A percentile compares a stretch with the other conserved stretches of the same genome.
Conservation (phyloP, 2,797 vertebrate species). For the Coracias cyanogaster region DNA sequence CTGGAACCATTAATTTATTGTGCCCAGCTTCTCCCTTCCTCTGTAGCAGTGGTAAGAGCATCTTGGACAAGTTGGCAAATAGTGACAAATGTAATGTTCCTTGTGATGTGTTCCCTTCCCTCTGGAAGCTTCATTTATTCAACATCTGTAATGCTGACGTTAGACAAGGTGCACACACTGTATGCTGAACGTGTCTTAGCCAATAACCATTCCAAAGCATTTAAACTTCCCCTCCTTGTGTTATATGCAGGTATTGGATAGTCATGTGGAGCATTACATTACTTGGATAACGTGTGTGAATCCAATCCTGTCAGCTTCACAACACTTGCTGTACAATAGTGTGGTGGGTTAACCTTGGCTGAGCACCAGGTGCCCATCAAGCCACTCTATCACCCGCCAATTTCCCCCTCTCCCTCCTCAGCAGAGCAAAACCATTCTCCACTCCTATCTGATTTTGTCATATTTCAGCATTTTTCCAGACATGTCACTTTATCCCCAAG, state of each 20-base stretch:
- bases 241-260: not conserved
- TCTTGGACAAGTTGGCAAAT: not conserved
- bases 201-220: not conserved
- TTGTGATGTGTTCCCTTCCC: not conserved
- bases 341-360: no score
- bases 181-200: not conserved
- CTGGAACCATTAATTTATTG: not conserved
- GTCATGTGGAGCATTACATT: not conserved
- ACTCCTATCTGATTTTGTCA: not conserved
- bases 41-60: not conserved
- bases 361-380: no score
- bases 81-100: not conserved
- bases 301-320: not conserved
- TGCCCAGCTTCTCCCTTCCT: not conserved
- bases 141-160: not conserved
- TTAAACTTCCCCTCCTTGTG: not conserved
- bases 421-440: not conserved
- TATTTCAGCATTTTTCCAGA: not conserved
- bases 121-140: not conserved
- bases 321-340: not conserved
- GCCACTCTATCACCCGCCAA: no score
- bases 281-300: not conserved
- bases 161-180: not conserved
- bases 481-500: not conserved
- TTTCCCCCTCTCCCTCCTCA: no score